These are phyloP conservation scores for Ariopsis seemanni DNA, from an alignment of 2,113 vertebrate species.

Conservation along the genomic window DNA sequence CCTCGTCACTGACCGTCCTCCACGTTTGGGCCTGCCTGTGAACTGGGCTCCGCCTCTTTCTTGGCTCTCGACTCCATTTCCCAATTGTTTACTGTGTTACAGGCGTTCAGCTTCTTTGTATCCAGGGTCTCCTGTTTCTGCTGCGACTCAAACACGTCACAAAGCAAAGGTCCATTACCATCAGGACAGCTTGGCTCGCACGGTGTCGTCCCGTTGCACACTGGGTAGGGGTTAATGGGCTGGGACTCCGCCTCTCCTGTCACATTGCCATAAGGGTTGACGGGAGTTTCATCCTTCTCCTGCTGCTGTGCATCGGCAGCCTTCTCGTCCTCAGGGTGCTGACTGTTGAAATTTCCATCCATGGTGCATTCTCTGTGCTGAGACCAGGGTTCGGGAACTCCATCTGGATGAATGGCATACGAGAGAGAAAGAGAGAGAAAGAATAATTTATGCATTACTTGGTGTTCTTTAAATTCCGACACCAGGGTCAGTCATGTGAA, in stretches of 20 bases:
- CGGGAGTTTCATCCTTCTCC: conserved; percentile 70
- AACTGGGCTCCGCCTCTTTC: conserved; percentile 33
- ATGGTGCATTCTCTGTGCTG: conserved; percentile 45
- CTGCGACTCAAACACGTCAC: conserved; percentile 48
- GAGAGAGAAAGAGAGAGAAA: not conserved
- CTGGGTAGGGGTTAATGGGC: conserved; percentile 54
- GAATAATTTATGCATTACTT: not conserved
- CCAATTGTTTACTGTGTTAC: conserved; percentile 44
- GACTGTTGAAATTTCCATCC: conserved; percentile 84
- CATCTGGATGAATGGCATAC: not conserved
- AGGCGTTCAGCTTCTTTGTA: conserved; percentile 48
- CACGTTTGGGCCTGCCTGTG: conserved; percentile 30
- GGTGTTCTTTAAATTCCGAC: not conserved
- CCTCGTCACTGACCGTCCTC: conserved; percentile 53
- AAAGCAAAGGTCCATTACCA: conserved; percentile 56
- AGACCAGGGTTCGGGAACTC: conserved; percentile 28
- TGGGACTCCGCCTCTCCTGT: conserved; percentile 36
- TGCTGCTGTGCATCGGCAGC: conserved; percentile 64
- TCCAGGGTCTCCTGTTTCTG: conserved; percentile 32
- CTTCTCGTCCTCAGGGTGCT: conserved; percentile 61
- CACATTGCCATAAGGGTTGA: conserved; percentile 78
- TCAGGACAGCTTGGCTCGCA: conserved; percentile 41
- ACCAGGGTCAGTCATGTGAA: not conserved
- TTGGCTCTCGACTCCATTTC: conserved; percentile 35
- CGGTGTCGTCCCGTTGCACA: conserved; percentile 49